Evolutionary conservation across 1,140 invertebrate genomes (phyloP), one percentile per base, ranked within the genome.

Genomic region (Drosophila orosa): DNA sequence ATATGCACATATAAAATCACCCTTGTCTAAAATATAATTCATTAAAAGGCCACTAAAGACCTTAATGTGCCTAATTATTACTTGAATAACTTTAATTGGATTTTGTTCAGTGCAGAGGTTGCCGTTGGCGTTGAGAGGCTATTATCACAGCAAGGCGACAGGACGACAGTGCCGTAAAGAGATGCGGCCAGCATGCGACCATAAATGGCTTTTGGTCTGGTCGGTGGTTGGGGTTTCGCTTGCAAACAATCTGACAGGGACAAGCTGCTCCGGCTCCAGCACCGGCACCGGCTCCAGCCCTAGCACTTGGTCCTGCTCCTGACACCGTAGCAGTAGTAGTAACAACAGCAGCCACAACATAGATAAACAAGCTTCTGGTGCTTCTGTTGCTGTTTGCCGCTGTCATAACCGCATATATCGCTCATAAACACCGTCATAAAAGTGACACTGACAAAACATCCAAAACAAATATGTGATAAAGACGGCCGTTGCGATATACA

Each of bases 401-500:
- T 63, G 65, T 63, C 63, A 81, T 86, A 86, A 81, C 82, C 82
- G 78, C 82, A 86, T 65, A 87, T 82, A 86, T 87, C 72, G 83
- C 76, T 83, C 83, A 86, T 86, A 86, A 86, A 82, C 83, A 78
- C 71, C 48, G 79, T 66, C 83, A 86, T 86, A 87, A 86, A 86
- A 86, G 71, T 73, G 77, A 86, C 59, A 58, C 82, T 69, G 71
- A 69, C 83, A 82, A 87, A 86, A 79, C 83, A 72, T 10, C 71
- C 60, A 78, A 78, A 86, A 78, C 78, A 86, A 86, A 87, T 87
- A 86, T 86, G 79, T 71, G 83, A 86, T 87, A 86, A 87, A 87
- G 63, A 69, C 58, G 55, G 60, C 56, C 62, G 52, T 31, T 22
- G 42, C 74, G 62, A 65, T 63, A 65, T 50, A 65, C 42, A 47